Percentiles rank a stretch among this genome's conserved stretches.
These are phyloP conservation scores for Antheraea assamensis DNA, from an alignment of 2,888 invertebrate genomes.

Conservation along the genomic window DNA sequence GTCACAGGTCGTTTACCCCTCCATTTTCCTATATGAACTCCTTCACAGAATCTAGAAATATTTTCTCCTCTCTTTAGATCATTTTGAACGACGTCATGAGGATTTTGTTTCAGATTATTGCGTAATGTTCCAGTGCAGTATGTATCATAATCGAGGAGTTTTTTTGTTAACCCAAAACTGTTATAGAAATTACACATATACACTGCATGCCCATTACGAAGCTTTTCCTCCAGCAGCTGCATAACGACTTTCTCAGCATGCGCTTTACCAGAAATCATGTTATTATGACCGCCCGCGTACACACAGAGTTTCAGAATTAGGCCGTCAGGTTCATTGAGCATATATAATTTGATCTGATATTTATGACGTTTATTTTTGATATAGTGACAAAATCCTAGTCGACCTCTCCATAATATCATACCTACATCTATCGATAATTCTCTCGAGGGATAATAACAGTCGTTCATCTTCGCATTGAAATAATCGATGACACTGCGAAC, in stretches of 20 bases:
- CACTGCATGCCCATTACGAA: slow-evolving; percentile 41
- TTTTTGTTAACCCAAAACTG: slow-evolving; percentile 39
- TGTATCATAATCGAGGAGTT: slow-evolving; percentile 43
- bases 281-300: slow-evolving; percentile 20
- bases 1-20: slow-evolving; percentile 25
- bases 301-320: slow-evolving; percentile 25
- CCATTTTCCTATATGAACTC: slow-evolving; percentile 38
- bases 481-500: slow-evolving; percentile 37
- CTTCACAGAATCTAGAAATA: slow-evolving; percentile 31
- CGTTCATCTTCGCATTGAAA: slow-evolving; percentile 42
- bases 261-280: too few species aligned
- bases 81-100: slow-evolving; percentile 26
- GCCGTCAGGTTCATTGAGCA: slow-evolving; percentile 30
- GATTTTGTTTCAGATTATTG: slow-evolving; percentile 39
- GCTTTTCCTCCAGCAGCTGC: slow-evolving; percentile 40
- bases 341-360: slow-evolving; percentile 27
- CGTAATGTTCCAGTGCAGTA: slow-evolving; percentile 56
- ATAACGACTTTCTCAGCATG: slow-evolving; percentile 41
- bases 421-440: slow-evolving; percentile 31
- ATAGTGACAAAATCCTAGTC: slow-evolving; percentile 25
- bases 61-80: slow-evolving; percentile 38
- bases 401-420: slow-evolving; percentile 30
- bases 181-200: slow-evolving; percentile 52
- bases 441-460: slow-evolving; percentile 32
- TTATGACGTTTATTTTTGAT: slow-evolving; percentile 24